Conservation (phyloP, 2,797 vertebrate genomes). For the Amphiprion clarkii region DNA sequence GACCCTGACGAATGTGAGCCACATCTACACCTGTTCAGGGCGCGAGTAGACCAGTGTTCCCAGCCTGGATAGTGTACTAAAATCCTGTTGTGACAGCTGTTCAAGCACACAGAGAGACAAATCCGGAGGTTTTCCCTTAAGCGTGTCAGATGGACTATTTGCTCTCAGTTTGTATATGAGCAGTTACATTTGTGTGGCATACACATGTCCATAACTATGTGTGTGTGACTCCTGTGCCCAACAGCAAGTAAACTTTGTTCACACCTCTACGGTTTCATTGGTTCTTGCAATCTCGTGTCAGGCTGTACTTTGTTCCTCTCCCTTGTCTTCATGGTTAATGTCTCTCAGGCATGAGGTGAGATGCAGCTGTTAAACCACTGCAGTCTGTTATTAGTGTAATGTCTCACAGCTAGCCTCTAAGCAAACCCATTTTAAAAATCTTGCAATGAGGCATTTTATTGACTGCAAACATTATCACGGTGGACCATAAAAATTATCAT, state of each 20-base stretch:
- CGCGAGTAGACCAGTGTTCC: slow-evolving; percentile 29
- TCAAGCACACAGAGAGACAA: slow-evolving; percentile 39
- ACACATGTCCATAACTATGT: not conserved
- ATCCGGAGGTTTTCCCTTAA: not conserved
- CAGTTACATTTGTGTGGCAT: slow-evolving; percentile 10
- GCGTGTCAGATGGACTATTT: slow-evolving; percentile 10
- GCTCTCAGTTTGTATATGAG: slow-evolving; percentile 1
- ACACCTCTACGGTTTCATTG: slow-evolving; percentile 38
- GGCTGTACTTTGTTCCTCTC: not conserved
- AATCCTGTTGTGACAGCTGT: slow-evolving; percentile 79
- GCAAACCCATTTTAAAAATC: slow-evolving; percentile 21
- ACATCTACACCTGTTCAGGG: slow-evolving; percentile 66
- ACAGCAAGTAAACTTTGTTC: slow-evolving; percentile 12
- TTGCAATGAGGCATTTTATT: slow-evolving; percentile 20
- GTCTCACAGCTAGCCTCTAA: slow-evolving; percentile 4
- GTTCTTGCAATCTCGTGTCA: not conserved
- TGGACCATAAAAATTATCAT: slow-evolving; percentile 19
- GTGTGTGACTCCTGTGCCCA: not conserved
- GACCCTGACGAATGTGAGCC: slow-evolving; percentile 40
- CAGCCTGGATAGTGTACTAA: slow-evolving; percentile 43
- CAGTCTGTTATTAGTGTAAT: slow-evolving; percentile 10
- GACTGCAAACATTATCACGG: not conserved
- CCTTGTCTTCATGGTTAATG: slow-evolving; percentile 1
- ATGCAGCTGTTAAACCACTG: slow-evolving; percentile 9
- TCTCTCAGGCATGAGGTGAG: slow-evolving; percentile 10